Evolutionary conservation across 2,888 invertebrate species (phyloP).

Genomic region (Lingula anatina): DNA sequence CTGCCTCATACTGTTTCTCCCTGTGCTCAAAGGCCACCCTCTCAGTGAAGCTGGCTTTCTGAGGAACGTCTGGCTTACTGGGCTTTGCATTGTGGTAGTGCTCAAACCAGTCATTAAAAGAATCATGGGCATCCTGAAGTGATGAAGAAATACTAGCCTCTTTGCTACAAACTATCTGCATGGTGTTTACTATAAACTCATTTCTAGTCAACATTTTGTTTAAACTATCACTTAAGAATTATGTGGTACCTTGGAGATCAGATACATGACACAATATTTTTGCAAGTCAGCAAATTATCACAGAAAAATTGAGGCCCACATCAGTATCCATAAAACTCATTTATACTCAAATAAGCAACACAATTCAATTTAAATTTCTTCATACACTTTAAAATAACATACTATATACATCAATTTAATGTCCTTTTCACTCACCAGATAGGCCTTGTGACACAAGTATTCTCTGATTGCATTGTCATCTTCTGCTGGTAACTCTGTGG

Average conservation of each 20-base stretch:
- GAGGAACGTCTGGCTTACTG: constrained; percentile 31
- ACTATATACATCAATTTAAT: background rate
- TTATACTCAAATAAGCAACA: background rate
- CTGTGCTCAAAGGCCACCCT: constrained; percentile 83
- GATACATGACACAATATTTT: too few species aligned
- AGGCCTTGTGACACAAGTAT: constrained; percentile 80
- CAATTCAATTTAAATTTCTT: background rate
- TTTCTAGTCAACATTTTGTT: too few species aligned
- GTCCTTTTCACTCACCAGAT: constrained; percentile 62
- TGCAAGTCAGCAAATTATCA: too few species aligned
- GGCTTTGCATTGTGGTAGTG: constrained; percentile 78
- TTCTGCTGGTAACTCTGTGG: constrained; percentile 53
- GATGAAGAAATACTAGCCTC: constrained; percentile 1
- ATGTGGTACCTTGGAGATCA: too few species aligned
- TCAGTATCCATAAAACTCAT: background rate
- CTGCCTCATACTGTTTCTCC: constrained; percentile 72
- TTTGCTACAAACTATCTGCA: background rate
- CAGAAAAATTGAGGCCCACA: too few species aligned
- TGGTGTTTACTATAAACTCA: too few species aligned
- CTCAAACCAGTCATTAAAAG: constrained; percentile 84
- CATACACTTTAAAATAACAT: background rate
- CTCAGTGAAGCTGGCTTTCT: constrained; percentile 68
- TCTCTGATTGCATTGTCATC: constrained; percentile 66
- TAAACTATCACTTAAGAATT: too few species aligned
- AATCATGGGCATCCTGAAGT: constrained; percentile 71